Percentiles rank a stretch among this genome's conserved stretches.
Evolutionary conservation across 2,113 vertebrate genomes (phyloP).

Genomic region (Grus americana): DNA sequence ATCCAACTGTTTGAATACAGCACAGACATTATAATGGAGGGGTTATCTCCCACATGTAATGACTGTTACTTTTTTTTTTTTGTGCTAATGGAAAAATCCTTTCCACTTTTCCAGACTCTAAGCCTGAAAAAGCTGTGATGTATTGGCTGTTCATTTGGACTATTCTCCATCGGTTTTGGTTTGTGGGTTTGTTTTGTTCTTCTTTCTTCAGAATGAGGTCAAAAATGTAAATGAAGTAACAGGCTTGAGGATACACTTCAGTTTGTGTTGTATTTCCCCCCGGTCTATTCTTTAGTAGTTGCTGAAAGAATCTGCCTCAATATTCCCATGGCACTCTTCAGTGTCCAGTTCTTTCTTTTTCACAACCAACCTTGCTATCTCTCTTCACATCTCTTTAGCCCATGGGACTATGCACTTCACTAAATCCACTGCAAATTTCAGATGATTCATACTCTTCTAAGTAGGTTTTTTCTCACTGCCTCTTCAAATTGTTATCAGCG

Average conservation of each 20-base stretch:
- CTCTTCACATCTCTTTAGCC: not conserved
- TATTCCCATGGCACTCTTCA: conserved; percentile 3
- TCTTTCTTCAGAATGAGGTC: not conserved
- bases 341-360: conserved; percentile 24
- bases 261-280: not conserved
- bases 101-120: not conserved
- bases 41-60: not conserved
- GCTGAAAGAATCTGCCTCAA: not conserved
- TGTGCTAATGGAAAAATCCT: not conserved
- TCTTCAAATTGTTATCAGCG: conserved; percentile 2
- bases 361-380: not conserved
- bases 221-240: not conserved
- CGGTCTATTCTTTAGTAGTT: not conserved
- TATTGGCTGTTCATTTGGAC: not conserved
- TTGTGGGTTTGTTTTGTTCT: not conserved
- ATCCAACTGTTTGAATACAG: not conserved
- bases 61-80: no score
- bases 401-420: not conserved
- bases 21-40: not conserved
- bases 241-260: not conserved
- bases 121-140: not conserved
- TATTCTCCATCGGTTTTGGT: not conserved
- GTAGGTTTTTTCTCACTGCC: not conserved
- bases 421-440: conserved; percentile 22
- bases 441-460: not conserved